These are phyloP conservation scores for Orthosia gracilis DNA, from an alignment of 2,888 invertebrate genomes.

Conservation along the genomic window DNA sequence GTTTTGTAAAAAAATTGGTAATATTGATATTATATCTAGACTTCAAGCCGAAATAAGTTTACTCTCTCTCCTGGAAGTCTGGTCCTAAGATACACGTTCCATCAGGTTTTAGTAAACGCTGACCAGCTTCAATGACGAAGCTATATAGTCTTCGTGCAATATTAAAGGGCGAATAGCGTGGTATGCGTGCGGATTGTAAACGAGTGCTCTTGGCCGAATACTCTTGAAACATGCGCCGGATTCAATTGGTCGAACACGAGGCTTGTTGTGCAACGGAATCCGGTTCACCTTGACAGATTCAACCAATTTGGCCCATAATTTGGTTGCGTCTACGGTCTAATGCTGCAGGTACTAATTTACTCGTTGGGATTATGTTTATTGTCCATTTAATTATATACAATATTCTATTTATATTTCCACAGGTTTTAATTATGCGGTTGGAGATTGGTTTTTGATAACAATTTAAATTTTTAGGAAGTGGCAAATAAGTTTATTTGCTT, in stretches of 20 bases:
- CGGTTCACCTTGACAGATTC: slow-evolving; percentile 78
- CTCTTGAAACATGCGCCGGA: slow-evolving; percentile 76
- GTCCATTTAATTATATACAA: slow-evolving; percentile 9
- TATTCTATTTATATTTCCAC: not conserved
- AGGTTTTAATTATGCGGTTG: not conserved
- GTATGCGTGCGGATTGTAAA: slow-evolving; percentile 47
- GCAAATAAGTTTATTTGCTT: not conserved
- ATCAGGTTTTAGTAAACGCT: not conserved
- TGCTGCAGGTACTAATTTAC: slow-evolving; percentile 8
- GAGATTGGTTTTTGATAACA: not conserved
- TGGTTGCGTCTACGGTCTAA: slow-evolving; percentile 40
- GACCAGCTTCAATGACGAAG: not conserved
- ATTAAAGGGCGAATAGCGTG: slow-evolving; percentile 39
- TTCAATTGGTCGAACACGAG: slow-evolving; percentile 74
- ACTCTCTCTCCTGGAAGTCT: not conserved
- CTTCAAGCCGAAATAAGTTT: not conserved
- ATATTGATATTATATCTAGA: not conserved
- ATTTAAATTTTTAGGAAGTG: not conserved
- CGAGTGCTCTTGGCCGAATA: slow-evolving; percentile 75
- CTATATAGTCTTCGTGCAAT: slow-evolving; percentile 8
- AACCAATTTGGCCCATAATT: slow-evolving; percentile 68
- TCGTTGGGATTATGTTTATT: slow-evolving; percentile 23
- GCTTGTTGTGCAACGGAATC: slow-evolving; percentile 76
- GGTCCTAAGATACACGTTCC: not conserved
- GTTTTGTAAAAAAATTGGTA: not conserved